Conservation (phyloP, 2,888 invertebrate species). For the Merodon equestris region DNA sequence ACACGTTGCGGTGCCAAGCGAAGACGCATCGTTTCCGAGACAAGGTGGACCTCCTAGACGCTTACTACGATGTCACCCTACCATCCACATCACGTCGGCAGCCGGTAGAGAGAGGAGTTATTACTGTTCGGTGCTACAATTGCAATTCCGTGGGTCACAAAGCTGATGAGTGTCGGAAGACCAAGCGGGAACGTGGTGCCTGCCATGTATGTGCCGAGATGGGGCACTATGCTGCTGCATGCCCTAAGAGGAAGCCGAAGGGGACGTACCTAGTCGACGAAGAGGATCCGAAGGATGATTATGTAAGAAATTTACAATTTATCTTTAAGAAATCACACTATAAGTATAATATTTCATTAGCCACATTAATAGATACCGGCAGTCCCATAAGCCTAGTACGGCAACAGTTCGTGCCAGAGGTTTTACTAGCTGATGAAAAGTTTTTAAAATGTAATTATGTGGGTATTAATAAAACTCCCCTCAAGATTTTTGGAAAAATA, state of each 20-base stretch:
- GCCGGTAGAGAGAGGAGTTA: conserved; percentile 1
- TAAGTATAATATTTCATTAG: conserved; percentile 32
- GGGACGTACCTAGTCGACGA: too few relatives aligned
- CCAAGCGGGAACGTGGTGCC: conserved; percentile 9
- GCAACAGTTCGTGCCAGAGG: neutral
- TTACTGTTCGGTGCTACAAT: conserved; percentile 21
- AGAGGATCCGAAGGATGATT: too few relatives aligned
- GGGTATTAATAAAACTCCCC: conserved; percentile 37
- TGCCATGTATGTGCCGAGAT: conserved; percentile 32
- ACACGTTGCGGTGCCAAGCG: conserved; percentile 24
- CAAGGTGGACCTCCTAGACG: conserved; percentile 16
- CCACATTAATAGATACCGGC: conserved; percentile 31
- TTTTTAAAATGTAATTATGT: neutral
- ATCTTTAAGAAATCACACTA: neutral
- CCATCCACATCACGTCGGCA: neutral
- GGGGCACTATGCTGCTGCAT: conserved; percentile 24
- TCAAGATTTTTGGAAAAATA: conserved; percentile 14
- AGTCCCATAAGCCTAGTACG: conserved; percentile 17
- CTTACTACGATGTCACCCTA: conserved; percentile 9
- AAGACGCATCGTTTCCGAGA: conserved; percentile 12
- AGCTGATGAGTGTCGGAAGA: conserved; percentile 18
- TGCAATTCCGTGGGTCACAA: conserved; percentile 34
- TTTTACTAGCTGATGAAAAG: too few relatives aligned
- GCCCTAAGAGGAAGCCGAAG: conserved; percentile 7
- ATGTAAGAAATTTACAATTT: too few relatives aligned